phyloP scores from a whole-genome alignment of 2,113 vertebrate genomes.

The Vulpes lagopus region DNA sequence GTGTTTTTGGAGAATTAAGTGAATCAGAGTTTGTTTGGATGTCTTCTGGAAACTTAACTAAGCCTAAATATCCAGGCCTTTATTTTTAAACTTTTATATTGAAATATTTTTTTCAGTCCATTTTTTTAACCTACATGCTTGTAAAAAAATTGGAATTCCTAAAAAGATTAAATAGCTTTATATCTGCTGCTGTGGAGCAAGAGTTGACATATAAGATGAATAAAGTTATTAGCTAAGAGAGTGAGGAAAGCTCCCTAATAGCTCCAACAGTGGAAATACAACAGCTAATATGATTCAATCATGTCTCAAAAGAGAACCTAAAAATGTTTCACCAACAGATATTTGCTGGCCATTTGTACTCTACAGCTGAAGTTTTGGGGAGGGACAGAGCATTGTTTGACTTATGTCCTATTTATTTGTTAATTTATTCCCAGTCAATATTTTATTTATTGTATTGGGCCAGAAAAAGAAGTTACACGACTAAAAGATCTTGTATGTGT shows the following conservation, averaged over 20 bases:
- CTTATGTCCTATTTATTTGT: not conserved
- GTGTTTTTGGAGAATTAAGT: not conserved
- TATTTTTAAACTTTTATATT: conserved; percentile 37
- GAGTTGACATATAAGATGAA: not conserved
- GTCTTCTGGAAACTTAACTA: not conserved
- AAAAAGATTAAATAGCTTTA: conserved; percentile 46
- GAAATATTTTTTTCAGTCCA: not conserved
- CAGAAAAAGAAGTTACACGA: not conserved
- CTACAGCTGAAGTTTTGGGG: not conserved
- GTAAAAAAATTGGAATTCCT: conserved; percentile 11
- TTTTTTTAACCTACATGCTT: not conserved
- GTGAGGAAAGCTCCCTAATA: not conserved
- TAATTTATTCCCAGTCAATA: not conserved
- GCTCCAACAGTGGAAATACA: not conserved
- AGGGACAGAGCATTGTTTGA: not conserved
- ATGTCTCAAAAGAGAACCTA: not conserved
- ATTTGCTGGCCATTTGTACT: not conserved
- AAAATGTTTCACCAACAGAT: not conserved
- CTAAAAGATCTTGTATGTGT: not conserved
- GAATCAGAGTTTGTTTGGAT: not conserved
- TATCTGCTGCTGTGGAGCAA: not conserved
- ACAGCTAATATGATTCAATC: accelerated
- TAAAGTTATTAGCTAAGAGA: conserved; percentile 14
- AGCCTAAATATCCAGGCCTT: not conserved
- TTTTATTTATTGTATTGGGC: not conserved